Evolutionary conservation across 2,888 invertebrate species (phyloP), one percentile per base, ranked within the genome.

Genomic region (Lumbricus terrestris): DNA sequence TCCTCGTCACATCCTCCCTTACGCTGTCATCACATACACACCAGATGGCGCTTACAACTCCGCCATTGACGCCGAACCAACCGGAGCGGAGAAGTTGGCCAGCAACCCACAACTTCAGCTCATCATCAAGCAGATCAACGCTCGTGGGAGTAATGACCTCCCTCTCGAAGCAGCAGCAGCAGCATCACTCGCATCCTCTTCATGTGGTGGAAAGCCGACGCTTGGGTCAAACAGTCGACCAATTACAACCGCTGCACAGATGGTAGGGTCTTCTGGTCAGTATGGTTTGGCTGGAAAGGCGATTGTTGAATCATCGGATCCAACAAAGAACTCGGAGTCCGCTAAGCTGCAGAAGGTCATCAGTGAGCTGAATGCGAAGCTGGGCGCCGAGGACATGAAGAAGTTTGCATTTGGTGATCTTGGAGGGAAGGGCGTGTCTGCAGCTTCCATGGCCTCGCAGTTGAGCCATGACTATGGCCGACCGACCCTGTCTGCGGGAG

Each of bases 1-100:
- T 33, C 92, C 92, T 2, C 88, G 92, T 33, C 92, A 92, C 88
- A 89, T 92, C 34, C 88, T 91, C 35, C 92, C 92, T 29, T 90
- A 90, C 38, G 92, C 92, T 18, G 89, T 92, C 35, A 90, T 92
- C 85, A 88, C 91, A 15, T 92, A 91, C 89, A 92, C 92, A 18
- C 85, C 90, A 88, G 89, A 91, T 37, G 92, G 92, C 29, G 69
- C 42, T 16, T 90, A 91, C 47, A 38, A 88, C 20, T 91, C 92
- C 16, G 82, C 47, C 11, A 69, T 92, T n/a, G 92, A 91, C 29
- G 90, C 90, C 20, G 91, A 91, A 88, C 69, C 91, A 33, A 88
- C 91, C 35, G 33, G 89, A n/a, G 91, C 89, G 0, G 90, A 91
- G 88, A 91, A 90, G 38, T 40, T 91, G 89, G 91, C 91, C 33